Base-by-base conservation (phyloP, 2,797 vertebrate genomes). In the Enteromius viviparus region DNA sequence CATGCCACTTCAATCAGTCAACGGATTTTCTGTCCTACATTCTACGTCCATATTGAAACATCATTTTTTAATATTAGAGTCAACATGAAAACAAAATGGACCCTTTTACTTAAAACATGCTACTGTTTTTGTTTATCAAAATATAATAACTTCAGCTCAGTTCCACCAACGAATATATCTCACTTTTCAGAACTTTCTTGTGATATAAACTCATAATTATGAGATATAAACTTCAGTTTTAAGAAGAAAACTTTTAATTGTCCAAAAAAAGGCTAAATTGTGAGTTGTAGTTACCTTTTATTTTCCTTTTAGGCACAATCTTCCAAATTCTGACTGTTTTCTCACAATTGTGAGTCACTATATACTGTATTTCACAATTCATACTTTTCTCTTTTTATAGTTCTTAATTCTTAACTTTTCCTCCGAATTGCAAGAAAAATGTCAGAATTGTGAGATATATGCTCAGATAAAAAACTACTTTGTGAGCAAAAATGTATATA, bases 11-110 rank as follows among this genome's bases (percentile, higher is more conserved):
- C 42, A 69, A 40, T 71, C 21, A 21, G 32, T 42, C 37, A 83
- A 14, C 21, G n/a, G 51, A 49, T 60, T 60, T 58, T 65, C 47
- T 66, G 70, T 75, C 83, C 34, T 62, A 21, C 66, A 42, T 65
- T 72, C 76, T 26, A 49, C 47, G 9, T 71, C 42, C 75, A 64
- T 40, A 51, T 53, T 47, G 58, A 77, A 69, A 29, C 37, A 15
- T 23, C 45, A 21, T 32, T 55, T 2, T 17, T n/a, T 42, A 26
- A 76, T 34, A 60, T 45, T 37, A 49, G 45, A 45, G 76, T 77
- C 40, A 71, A 71, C 23, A 45, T 60, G 74, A 76, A 76, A 42
- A 40, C 53, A 34, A 49, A 78, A 32, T 14, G 10, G 23, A 64
- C 23, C 17, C 40, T n/a, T 32, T 47, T 77, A 26, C 32, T 4